phyloP scores from a whole-genome alignment of 64 coral and sea anemone genomes.

The Montipora foliosa region DNA sequence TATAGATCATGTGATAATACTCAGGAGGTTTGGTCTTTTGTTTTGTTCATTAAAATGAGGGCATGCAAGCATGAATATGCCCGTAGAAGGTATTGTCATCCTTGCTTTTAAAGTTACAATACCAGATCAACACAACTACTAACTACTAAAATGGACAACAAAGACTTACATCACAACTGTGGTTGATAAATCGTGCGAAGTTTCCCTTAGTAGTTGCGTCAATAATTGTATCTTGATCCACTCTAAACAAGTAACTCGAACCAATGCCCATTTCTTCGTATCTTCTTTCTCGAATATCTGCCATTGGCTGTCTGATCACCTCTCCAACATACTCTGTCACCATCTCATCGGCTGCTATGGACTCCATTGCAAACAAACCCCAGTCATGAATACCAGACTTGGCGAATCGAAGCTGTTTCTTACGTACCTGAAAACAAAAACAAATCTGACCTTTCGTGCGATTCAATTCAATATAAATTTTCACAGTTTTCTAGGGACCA shows the following conservation, averaged over 20 bases:
- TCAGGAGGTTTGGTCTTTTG: too few species aligned
- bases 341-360: constrained; percentile 98
- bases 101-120: too few species aligned
- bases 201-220: constrained; percentile 96
- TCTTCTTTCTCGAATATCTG: constrained; percentile 87
- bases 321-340: constrained; percentile 97
- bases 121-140: too few species aligned
- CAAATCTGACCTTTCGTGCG: not conserved
- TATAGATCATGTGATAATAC: too few species aligned
- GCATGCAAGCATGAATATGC: too few species aligned
- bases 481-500: too few species aligned
- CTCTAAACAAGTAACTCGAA: constrained; percentile 94
- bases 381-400: constrained; percentile 97
- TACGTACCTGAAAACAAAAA: constrained; percentile 78
- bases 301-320: constrained; percentile 90
- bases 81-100: too few species aligned
- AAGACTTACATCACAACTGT: constrained; percentile 97
- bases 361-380: constrained; percentile 95
- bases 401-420: constrained; percentile 95
- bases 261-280: constrained; percentile 95
- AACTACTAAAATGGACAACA: too few species aligned
- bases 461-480: not conserved
- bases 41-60: too few species aligned
- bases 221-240: constrained; percentile 95
- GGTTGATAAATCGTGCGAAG: constrained; percentile 96